Percentiles rank a stretch among this genome's conserved stretches.
Evolutionary conservation across 1,140 invertebrate genomes (phyloP).

Genomic region (Sycobia sp.): DNA sequence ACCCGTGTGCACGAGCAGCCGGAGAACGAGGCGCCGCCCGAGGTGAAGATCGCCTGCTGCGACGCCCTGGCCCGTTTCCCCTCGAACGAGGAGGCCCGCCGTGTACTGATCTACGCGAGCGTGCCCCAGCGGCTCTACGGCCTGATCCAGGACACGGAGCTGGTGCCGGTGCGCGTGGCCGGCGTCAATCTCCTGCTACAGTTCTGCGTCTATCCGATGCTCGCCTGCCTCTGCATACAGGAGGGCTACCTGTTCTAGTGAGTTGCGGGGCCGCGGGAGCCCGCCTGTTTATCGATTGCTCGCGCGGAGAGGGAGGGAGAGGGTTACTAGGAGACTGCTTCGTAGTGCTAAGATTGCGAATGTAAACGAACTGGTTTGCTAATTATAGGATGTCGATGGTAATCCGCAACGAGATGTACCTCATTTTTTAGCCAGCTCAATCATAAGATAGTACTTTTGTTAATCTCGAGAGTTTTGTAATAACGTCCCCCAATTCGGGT

Average conservation of each 20-base stretch:
- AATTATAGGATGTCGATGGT: too few relatives aligned
- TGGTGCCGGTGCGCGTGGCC: constrained; percentile 42
- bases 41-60: constrained; percentile 47
- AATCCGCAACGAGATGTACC: too few relatives aligned
- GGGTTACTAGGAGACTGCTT: too few relatives aligned
- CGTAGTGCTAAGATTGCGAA: neutral
- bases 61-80: constrained; percentile 35
- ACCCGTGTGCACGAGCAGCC: too few relatives aligned
- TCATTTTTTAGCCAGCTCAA: too few relatives aligned
- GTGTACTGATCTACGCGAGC: neutral
- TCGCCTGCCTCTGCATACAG: constrained; percentile 42
- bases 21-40: constrained; percentile 33
- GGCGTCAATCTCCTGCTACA: constrained; percentile 43
- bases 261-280: constrained; percentile 8
- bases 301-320: too few relatives aligned
- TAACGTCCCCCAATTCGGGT: too few relatives aligned
- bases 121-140: constrained; percentile 29
- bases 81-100: neutral
- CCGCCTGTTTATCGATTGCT: too few relatives aligned
- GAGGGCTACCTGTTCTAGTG: constrained; percentile 49
- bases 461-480: too few relatives aligned
- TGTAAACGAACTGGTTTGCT: neutral
- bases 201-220: constrained; percentile 37
- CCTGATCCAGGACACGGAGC: constrained; percentile 33
- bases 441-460: too few relatives aligned